These are phyloP conservation scores for Saccostrea echinata DNA, from an alignment of 1,140 invertebrate species.

Conservation along the genomic window DNA sequence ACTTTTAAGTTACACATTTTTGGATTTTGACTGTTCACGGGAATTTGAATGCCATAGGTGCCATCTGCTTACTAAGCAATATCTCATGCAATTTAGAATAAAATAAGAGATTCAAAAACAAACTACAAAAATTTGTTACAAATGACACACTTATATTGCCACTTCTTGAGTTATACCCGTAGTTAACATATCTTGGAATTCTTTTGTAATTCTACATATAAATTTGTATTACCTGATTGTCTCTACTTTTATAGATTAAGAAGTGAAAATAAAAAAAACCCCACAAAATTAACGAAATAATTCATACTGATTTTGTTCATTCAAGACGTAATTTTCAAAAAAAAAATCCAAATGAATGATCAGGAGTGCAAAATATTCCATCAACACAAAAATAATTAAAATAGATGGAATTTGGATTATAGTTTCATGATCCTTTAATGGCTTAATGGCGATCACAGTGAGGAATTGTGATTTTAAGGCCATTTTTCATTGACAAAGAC, in stretches of 20 bases:
- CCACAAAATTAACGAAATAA: not conserved
- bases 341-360: not conserved
- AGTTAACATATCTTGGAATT: too few relatives aligned
- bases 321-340: not conserved
- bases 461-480: constrained; percentile 24
- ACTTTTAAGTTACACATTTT: too few relatives aligned
- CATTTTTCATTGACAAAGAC: constrained; percentile 3
- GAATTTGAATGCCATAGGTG: too few relatives aligned
- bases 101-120: too few relatives aligned
- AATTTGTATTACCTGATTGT: too few relatives aligned
- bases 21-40: too few relatives aligned
- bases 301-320: not conserved
- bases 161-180: too few relatives aligned
- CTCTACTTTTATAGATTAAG: too few relatives aligned
- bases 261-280: not conserved
- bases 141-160: too few relatives aligned
- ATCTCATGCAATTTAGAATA: too few relatives aligned
- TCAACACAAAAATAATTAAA: constrained; percentile 11
- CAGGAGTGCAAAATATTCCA: not conserved
- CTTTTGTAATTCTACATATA: too few relatives aligned
- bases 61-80: not conserved
- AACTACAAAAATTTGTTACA: too few relatives aligned
- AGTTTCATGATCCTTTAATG: not conserved
- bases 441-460: not conserved
- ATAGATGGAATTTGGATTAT: not conserved